These are phyloP conservation scores for Lagenorhynchus albirostris DNA, from an alignment of 2,113 vertebrate genomes.

Conservation along the genomic window DNA sequence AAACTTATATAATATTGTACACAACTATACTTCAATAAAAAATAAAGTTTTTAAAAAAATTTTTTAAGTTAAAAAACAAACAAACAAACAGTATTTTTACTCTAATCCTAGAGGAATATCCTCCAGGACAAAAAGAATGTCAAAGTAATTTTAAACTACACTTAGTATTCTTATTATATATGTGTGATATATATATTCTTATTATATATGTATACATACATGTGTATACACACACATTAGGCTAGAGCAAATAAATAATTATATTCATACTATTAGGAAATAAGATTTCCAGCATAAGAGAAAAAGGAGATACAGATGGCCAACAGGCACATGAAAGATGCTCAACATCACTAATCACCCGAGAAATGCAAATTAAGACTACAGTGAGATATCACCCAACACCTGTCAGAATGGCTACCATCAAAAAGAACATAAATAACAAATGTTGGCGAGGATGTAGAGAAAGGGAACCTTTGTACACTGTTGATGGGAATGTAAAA, in stretches of 20 bases:
- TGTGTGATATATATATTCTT: background rate
- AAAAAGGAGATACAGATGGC: background rate
- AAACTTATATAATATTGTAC: background rate
- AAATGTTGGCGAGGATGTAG: background rate
- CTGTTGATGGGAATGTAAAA: background rate
- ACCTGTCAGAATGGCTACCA: background rate
- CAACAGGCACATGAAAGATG: background rate
- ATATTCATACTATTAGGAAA: background rate
- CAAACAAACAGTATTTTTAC: background rate
- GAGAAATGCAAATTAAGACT: background rate
- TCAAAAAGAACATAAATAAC: background rate
- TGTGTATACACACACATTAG: background rate
- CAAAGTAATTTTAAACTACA: background rate
- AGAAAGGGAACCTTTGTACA: background rate
- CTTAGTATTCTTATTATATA: background rate
- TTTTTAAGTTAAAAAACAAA: background rate
- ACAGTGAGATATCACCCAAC: background rate
- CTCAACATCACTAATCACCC: background rate
- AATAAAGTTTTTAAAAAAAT: background rate
- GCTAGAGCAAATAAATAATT: background rate
- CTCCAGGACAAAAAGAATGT: background rate
- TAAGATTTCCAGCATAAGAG: background rate
- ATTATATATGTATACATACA: background rate
- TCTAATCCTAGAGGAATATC: background rate
- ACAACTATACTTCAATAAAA: background rate